Base-by-base conservation (phyloP, 2,888 invertebrate species). In the Chalcosyrphus nemorum region DNA sequence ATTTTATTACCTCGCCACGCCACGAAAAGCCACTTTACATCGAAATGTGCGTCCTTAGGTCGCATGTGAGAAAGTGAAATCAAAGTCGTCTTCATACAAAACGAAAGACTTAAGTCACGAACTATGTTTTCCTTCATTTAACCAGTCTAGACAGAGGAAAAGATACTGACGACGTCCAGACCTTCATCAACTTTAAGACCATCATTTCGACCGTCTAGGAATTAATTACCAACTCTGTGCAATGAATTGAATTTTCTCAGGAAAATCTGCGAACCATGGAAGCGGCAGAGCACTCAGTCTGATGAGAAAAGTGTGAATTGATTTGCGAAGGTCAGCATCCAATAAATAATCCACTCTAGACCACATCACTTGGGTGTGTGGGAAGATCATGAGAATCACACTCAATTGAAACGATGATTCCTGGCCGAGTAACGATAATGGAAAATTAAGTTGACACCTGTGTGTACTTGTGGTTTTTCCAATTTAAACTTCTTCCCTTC, bases 361-460 rank as follows among this genome's bases (percentile, higher is more conserved):
- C 63, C 21, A 59, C 38, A 19, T 24, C n/a, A 13, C 47, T 19
- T 19, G 4, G 27, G 4, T 11, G 47, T 80, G 74, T 78, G 78
- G 78, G 66, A 57, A 76, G 57, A 76, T 63, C 41, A 71, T 63
- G 56, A 17, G 59, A 68, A 41, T n/a, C 6, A 24, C 2, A 38
- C 65, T 52, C 15, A 38, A 76, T 68, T 76, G 61, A 71, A 61
- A 63, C 21, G 27, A 71, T 54, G 61, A 77, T 59, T 21, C 59
- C n/a, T 35, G 13, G 13, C 27, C 9, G 2, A 21, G 65, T 57
- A 41, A 63, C 72, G 41, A 9, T 43, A 68, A 70, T 56, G 61
- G 57, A 65, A 78, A 78, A 80, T 80, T 80, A 57, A 80, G 75
- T 75, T 84, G 84, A 84, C 84, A 84, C 84, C 84, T 84, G 70